Base-by-base conservation (phyloP, 2,888 invertebrate genomes). In the Orchesellides sinensis region DNA sequence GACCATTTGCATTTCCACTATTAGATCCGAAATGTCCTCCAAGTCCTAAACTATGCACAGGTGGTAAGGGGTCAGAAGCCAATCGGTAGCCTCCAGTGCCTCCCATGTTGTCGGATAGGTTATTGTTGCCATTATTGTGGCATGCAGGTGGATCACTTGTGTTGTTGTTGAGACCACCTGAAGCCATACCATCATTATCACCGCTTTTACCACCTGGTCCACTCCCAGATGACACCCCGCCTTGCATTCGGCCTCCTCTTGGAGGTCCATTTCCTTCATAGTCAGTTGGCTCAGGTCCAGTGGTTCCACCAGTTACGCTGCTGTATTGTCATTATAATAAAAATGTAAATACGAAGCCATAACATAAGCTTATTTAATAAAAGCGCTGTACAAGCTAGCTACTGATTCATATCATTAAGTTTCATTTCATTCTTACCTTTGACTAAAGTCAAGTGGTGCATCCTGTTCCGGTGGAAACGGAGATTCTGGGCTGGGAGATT, bases 91-190 rank as follows among this genome's bases (percentile, higher is more conserved):
- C 77, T 75, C 88, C 83, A 14, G 86, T 83, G 12, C 86, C 88
- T 35, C 86, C 85, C 73, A 84, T 85, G 32, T 73, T 83, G 6
- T 74, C 54, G 23, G 75, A 63, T n/a, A 82, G 74, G 61, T 83
- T 80, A 89, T 95, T 93, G 69, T 85, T 86, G 12, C 85, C 82
- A 70, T 79, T 84, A 81, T 81, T 84, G 80, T 84, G 84, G 56
- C 86, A 84, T 2, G 83, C 75, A 17, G 88, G 91, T 85, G 94
- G 94, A 88, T 93, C 93, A 17, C 92, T 92, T 40, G 93, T 92
- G 54, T 94, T 92, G 89, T 94, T 95, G 85, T 91, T 92, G 14
- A 92, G 91, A 40, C 87, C 86, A 54, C 86, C 86, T 3, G 86
- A 82, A 1, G 88, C 86, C 84, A 85, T 81, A 25, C 87, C 88